These are phyloP conservation scores for Campylorhamphus procurvoides DNA, from an alignment of 2,113 vertebrate species.

Conservation along the genomic window DNA sequence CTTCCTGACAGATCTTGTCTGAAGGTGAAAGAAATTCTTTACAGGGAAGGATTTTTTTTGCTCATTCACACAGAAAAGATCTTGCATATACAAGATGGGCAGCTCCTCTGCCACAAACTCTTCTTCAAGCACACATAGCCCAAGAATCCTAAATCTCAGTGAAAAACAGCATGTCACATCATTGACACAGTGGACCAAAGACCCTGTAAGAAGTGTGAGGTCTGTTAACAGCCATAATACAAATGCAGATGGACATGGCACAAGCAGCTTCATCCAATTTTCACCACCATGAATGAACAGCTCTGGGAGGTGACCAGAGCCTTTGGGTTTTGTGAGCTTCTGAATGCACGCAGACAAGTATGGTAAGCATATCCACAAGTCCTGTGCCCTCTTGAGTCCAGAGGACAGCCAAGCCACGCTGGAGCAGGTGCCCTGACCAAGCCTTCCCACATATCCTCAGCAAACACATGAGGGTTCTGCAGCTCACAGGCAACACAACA, in stretches of 20 bases:
- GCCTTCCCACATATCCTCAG: not conserved
- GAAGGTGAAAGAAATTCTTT: not conserved
- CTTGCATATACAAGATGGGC: not conserved
- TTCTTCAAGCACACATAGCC: not conserved
- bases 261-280: not conserved
- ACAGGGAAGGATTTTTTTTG: not conserved
- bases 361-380: not conserved
- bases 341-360: not conserved
- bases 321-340: not conserved
- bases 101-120: not conserved
- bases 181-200: not conserved
- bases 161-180: not conserved
- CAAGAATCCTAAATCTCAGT: not conserved
- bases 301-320: not conserved
- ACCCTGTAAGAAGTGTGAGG: rapidly evolving
- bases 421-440: not conserved
- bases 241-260: not conserved
- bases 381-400: not conserved
- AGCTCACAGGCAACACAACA: rapidly evolving
- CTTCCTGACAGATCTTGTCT: not conserved
- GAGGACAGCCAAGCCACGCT: not conserved
- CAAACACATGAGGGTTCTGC: not conserved
- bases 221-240: not conserved
- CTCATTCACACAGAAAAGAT: not conserved
- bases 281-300: not conserved